Conservation (phyloP, 2,797 vertebrate genomes). For the Helarctos malayanus region DNA sequence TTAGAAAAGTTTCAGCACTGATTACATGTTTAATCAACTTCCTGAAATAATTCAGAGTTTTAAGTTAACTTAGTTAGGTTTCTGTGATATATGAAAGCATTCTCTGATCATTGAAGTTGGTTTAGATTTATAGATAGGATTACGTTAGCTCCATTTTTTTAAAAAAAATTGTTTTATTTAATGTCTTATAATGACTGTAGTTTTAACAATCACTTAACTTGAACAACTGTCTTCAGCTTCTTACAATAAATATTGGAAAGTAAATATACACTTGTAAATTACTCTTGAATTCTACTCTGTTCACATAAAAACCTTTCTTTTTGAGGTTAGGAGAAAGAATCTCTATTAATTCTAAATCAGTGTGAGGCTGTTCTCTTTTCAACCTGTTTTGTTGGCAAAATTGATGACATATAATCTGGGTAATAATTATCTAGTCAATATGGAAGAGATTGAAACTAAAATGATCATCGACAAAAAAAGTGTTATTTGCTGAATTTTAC, state of each 20-base stretch:
- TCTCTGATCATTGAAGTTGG: neutral
- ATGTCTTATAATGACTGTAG: neutral
- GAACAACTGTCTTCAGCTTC: neutral
- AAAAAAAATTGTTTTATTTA: constrained; percentile 21
- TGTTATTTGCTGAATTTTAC: constrained; percentile 58
- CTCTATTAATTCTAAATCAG: neutral
- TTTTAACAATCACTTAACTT: neutral
- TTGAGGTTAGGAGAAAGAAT: neutral
- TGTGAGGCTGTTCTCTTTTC: neutral
- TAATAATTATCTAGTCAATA: constrained; percentile 65
- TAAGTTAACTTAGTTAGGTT: constrained; percentile 51
- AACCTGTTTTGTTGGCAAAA: neutral
- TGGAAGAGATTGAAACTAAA: constrained; percentile 65
- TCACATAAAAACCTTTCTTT: neutral
- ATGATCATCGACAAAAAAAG: neutral
- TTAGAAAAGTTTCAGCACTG: constrained; percentile 65
- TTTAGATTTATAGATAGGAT: constrained; percentile 10
- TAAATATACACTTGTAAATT: constrained; percentile 41
- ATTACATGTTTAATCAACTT: constrained; percentile 64
- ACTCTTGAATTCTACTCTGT: neutral
- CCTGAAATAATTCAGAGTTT: constrained; percentile 57
- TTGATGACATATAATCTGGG: neutral
- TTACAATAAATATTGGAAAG: constrained; percentile 34
- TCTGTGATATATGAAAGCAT: constrained; percentile 31
- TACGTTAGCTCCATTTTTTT: neutral